Evolutionary conservation across 2,797 vertebrate genomes (phyloP).

Genomic region (Halcyon chelicuti): DNA sequence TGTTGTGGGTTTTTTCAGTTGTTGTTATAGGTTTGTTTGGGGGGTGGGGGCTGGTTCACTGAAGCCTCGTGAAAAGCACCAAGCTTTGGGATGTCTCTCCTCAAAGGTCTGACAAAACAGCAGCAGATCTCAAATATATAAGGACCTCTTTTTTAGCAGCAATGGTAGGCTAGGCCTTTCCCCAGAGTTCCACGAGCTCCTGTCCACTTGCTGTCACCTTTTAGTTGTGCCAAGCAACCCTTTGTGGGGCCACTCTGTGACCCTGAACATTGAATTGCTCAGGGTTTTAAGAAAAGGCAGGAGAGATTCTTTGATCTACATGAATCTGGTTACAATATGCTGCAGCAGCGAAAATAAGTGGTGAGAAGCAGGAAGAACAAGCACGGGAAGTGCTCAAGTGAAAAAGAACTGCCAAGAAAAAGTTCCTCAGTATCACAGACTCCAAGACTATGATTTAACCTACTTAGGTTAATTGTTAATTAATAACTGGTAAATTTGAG

Average conservation of each 20-base stretch:
- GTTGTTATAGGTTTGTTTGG: neutral
- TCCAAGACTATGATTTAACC: slow-evolving; percentile 36
- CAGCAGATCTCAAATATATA: neutral
- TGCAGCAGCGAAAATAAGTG: slow-evolving; percentile 3
- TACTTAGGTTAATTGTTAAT: slow-evolving; percentile 42
- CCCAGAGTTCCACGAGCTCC: neutral
- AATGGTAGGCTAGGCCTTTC: neutral
- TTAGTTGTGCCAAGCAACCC: neutral
- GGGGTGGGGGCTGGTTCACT: neutral
- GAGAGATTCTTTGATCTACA: neutral
- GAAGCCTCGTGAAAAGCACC: neutral
- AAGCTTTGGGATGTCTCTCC: neutral
- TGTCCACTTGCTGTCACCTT: neutral
- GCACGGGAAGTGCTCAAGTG: neutral
- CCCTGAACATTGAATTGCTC: neutral
- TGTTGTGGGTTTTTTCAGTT: too few relatives aligned
- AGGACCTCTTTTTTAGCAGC: neutral
- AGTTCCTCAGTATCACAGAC: slow-evolving; percentile 12
- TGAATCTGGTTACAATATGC: neutral
- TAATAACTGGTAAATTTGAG: slow-evolving; percentile 12
- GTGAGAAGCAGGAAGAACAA: slow-evolving; percentile 19
- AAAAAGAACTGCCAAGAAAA: slow-evolving; percentile 35
- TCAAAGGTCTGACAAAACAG: neutral
- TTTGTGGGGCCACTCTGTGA: rapidly evolving
- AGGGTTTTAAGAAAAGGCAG: neutral